Base-by-base conservation (phyloP, 2,113 vertebrate species). In the Hiodon tergisus region DNA sequence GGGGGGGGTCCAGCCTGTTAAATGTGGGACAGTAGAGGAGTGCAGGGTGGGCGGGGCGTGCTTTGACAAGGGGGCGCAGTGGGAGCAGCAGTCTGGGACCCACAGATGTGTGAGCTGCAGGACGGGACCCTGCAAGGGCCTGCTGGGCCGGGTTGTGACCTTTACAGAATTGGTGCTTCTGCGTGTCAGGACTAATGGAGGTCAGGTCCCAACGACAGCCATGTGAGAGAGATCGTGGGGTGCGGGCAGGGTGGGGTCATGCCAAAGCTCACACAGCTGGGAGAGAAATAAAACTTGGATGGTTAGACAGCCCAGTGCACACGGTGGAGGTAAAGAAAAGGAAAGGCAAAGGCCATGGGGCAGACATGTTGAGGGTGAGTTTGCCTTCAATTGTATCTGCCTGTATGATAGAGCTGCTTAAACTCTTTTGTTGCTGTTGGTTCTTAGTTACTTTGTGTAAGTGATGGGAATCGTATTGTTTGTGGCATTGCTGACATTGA, bases 91-190 rank as follows among this genome's bases (percentile, higher is more conserved):
- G 76, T 78, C 69, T 50, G 52, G 78, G 70, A 76, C 80, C 75
- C 80, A 75, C 89, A 85, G 90, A 86, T 81, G 90, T 91, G 91
- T 85, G 86, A 85, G 84, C 80, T 80, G 78, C 57, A 71, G 78
- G 82, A 88, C 83, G 78, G 87, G 85, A 86, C 31, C 77, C 83
- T 83, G 85, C 84, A 79, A 73, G 82, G 85, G 72, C 90, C 87
- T 69, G 78, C 88, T 90, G 89, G 65, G 88, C 79, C 73, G 59
- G 90, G 89, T 89, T 86, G 80, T 66, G 87, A 93, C 93, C 93
- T 89, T 94, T 93, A 94, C 94, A 93, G 93, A 93, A 93, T 93
- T 92, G 92, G 90, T 92, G 91, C 88, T 92, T 92, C 86, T 90
- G 81, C 88, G 90, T 92, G 93, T 94, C 94, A 92, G 88, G 85